A percentile compares a stretch with the other conserved stretches of the same genome.
Conservation (phyloP, 2,113 vertebrate species). For the Aepyceros melampus region DNA sequence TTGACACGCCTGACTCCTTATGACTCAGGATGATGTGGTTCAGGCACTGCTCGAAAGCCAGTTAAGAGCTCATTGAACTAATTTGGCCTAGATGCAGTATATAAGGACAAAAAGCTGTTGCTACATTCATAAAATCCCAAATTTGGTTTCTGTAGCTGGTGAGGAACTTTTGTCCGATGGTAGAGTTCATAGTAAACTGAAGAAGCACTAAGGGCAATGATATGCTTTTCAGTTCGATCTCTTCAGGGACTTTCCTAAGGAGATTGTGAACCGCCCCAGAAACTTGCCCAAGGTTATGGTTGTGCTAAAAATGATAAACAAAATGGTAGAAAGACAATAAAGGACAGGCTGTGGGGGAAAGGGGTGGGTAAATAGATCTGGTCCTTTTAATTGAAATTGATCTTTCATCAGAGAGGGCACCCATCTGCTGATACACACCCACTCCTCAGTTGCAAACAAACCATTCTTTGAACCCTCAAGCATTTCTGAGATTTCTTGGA, state of each 20-base stretch:
- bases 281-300: conserved; percentile 22
- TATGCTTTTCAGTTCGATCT: conserved; percentile 23
- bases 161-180: neutral
- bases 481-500: neutral
- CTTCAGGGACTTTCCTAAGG: conserved; percentile 30
- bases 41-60: neutral
- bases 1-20: neutral
- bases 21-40: conserved; percentile 50
- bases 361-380: neutral
- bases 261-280: conserved; percentile 39
- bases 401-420: neutral
- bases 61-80: conserved; percentile 40
- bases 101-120: conserved; percentile 7
- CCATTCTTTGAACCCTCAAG: neutral
- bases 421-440: neutral
- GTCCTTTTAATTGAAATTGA: neutral
- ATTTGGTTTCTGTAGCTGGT: conserved; percentile 52
- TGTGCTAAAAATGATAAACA: neutral
- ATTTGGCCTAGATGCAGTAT: neutral
- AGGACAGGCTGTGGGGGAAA: neutral
- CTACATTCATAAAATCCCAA: conserved; percentile 28
- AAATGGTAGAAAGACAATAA: neutral
- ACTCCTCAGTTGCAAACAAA: neutral
- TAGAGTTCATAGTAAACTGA: conserved; percentile 15
- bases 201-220: conserved; percentile 42